Conservation (phyloP, 2,888 invertebrate species). For the Acutogordius australiensis region DNA sequence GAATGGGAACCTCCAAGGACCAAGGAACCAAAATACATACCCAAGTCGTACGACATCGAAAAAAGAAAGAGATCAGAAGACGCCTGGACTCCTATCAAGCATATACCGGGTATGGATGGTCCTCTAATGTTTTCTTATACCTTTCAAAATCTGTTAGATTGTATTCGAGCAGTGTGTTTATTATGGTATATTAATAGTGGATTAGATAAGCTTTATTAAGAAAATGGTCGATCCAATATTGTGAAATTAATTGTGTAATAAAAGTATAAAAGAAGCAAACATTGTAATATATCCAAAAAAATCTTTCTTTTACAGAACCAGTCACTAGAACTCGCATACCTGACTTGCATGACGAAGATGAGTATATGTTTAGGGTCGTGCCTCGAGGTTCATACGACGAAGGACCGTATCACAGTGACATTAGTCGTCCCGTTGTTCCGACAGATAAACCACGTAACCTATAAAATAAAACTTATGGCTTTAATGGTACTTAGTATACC, state of each 20-base stretch:
- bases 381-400: slow-evolving; percentile 32
- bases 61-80: background rate
- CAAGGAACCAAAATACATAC: slow-evolving; percentile 33
- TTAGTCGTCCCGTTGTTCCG: background rate
- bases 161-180: too few species aligned
- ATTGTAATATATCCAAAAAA: too few species aligned
- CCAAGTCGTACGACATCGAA: background rate
- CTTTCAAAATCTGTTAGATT: too few species aligned
- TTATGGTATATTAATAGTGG: too few species aligned
- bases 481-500: too few species aligned
- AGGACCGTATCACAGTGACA: background rate
- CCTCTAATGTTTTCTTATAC: too few species aligned
- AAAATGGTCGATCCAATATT: too few species aligned
- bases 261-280: too few species aligned
- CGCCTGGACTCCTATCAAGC: background rate
- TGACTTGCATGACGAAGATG: slow-evolving; percentile 16
- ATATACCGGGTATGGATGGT: background rate
- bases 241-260: too few species aligned
- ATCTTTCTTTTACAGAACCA: too few species aligned
- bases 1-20: slow-evolving; percentile 78
- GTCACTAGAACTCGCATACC: slow-evolving; percentile 19
- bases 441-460: background rate
- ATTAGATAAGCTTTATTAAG: too few species aligned
- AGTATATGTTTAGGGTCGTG: slow-evolving; percentile 60
- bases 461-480: too few species aligned